A percentile compares a stretch with the other conserved stretches of the same genome.
Evolutionary conservation across 1,140 invertebrate species (phyloP).

Genomic region (Cydia strobilella): DNA sequence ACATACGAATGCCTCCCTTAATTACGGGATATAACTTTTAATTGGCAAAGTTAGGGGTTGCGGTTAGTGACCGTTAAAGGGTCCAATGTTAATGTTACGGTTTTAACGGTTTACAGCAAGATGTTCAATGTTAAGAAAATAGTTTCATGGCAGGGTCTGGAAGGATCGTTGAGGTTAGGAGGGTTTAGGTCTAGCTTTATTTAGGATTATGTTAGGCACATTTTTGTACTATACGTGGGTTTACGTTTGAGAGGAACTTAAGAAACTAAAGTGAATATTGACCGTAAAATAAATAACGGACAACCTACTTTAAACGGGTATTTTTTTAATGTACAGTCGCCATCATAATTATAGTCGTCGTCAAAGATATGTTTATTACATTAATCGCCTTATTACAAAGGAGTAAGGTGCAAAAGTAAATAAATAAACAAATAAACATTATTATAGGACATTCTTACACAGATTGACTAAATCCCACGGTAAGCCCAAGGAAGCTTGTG

Average conservation of each 20-base stretch:
- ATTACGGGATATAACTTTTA: slow-evolving; percentile 16
- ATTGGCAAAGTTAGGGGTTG: slow-evolving; percentile 20
- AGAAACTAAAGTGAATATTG: background rate
- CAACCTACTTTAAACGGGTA: too few species aligned
- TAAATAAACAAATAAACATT: too few species aligned
- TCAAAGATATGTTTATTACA: too few species aligned
- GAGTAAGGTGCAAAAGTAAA: too few species aligned
- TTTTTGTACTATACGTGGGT: background rate
- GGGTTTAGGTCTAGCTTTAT: background rate
- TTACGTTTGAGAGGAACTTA: background rate
- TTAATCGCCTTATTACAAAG: too few species aligned
- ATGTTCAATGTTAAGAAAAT: slow-evolving; percentile 32
- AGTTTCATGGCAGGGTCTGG: slow-evolving; percentile 20
- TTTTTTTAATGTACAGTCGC: too few species aligned
- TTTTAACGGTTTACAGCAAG: slow-evolving; percentile 1
- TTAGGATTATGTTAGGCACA: background rate
- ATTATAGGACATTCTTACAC: too few species aligned
- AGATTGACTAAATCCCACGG: too few species aligned
- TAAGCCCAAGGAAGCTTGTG: too few species aligned
- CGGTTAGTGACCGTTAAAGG: slow-evolving; percentile 9
- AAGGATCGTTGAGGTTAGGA: slow-evolving; percentile 1
- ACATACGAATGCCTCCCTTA: slow-evolving; percentile 22
- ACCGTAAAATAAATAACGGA: too few species aligned
- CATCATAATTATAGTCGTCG: too few species aligned
- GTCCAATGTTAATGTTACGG: slow-evolving; percentile 10